phyloP scores from a whole-genome alignment of 2,797 vertebrate species.

The Myotis pilosus region DNA sequence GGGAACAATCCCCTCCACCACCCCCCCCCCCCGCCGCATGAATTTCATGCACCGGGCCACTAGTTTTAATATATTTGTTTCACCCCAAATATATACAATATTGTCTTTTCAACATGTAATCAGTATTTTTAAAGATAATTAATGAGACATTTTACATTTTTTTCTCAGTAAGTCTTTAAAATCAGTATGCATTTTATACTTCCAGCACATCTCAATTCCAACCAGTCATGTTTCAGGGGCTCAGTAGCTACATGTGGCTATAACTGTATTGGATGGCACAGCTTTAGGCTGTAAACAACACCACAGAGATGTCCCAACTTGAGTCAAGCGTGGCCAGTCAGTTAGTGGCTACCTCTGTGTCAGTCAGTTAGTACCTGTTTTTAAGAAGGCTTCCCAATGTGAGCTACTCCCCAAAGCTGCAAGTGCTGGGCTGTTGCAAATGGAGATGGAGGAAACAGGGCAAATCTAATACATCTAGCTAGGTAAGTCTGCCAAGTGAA shows the following conservation, averaged over 20 bases:
- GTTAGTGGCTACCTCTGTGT: neutral
- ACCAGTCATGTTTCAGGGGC: neutral
- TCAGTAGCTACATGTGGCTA: neutral
- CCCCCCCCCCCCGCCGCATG: too few species aligned
- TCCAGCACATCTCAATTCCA: neutral
- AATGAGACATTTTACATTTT: neutral
- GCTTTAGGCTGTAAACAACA: neutral
- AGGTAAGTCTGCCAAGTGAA: neutral
- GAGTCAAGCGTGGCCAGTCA: neutral
- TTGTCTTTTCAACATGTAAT: neutral
- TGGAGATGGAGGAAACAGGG: neutral
- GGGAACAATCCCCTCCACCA: too few species aligned
- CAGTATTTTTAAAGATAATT: neutral
- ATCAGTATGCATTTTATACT: neutral
- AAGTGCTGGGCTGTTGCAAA: neutral
- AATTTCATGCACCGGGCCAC: too few species aligned
- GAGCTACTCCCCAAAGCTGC: neutral
- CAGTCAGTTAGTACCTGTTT: neutral
- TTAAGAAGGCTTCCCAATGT: neutral
- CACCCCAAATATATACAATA: neutral
- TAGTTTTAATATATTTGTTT: neutral
- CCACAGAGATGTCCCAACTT: neutral
- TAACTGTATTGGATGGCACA: neutral
- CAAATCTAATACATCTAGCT: neutral
- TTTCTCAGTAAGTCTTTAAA: neutral